Evolutionary conservation across 1,140 invertebrate genomes (phyloP).

Genomic region (Aphelinus atriplicis): DNA sequence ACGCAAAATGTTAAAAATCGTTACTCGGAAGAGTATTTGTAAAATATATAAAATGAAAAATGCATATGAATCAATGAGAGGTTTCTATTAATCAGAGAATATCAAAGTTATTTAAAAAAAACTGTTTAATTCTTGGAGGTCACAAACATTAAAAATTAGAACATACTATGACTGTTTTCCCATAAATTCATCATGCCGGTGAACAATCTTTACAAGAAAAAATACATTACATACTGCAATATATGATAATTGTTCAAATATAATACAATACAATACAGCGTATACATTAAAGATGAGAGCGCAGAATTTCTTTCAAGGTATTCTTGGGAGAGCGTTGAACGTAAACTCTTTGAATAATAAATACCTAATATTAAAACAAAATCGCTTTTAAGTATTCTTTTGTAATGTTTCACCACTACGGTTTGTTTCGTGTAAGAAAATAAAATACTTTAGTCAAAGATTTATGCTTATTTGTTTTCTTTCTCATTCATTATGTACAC

Average conservation of each 20-base stretch:
- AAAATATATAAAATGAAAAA: conserved; percentile 25
- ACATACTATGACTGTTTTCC: not conserved
- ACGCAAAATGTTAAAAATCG: conserved; percentile 19
- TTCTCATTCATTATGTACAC: conserved; percentile 22
- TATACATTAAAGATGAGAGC: conserved; percentile 36
- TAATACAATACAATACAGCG: conserved; percentile 34
- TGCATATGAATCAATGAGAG: conserved; percentile 4
- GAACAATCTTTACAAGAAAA: conserved; percentile 11
- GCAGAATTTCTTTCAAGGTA: conserved; percentile 19
- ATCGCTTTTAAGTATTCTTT: conserved; percentile 35
- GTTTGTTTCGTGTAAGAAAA: conserved; percentile 37
- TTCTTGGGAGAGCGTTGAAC: conserved; percentile 25
- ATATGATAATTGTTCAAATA: conserved; percentile 1
- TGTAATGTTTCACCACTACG: conserved; percentile 26
- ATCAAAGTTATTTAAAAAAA: not conserved
- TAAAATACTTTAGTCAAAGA: conserved; percentile 40
- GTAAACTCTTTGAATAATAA: conserved; percentile 36
- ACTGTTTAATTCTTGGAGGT: conserved; percentile 16
- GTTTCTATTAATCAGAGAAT: no score
- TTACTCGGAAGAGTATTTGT: conserved; percentile 24
- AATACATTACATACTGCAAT: not conserved
- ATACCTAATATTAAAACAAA: conserved; percentile 34
- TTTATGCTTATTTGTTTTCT: conserved; percentile 8
- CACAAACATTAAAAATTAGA: conserved; percentile 10
- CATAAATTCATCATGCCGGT: conserved; percentile 7